A percentile compares a stretch with the other conserved stretches of the same genome.
phyloP scores from a whole-genome alignment of 2,113 vertebrate species.

The Cyphomyrus discorhynchus region DNA sequence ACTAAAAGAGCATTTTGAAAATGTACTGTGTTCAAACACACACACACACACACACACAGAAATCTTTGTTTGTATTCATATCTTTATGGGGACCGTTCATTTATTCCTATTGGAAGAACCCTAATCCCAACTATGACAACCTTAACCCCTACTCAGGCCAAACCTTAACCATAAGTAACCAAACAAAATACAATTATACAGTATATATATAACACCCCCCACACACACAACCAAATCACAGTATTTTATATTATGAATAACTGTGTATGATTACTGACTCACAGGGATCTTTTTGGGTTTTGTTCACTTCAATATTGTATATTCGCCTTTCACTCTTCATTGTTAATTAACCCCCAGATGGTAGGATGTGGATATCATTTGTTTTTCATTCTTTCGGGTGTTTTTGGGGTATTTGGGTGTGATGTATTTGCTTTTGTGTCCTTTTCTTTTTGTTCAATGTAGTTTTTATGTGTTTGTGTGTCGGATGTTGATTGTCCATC shows the following conservation, averaged over 20 bases:
- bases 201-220: too few species aligned
- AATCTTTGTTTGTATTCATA: background rate
- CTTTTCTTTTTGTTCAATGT: background rate
- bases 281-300: background rate
- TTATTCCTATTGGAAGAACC: background rate
- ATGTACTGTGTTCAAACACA: background rate
- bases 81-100: background rate
- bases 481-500: background rate
- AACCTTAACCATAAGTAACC: too few species aligned
- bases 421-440: background rate
- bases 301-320: background rate
- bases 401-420: background rate
- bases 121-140: background rate
- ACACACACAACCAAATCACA: too few species aligned
- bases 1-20: background rate
- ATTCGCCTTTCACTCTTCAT: background rate
- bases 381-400: background rate
- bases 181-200: background rate
- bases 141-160: too few species aligned
- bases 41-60: background rate
- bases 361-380: background rate
- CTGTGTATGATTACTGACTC: background rate
- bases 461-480: background rate
- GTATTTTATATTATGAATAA: background rate
- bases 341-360: background rate